A percentile compares a stretch with the other conserved stretches of the same genome.
Conservation (phyloP, 2,113 vertebrate species). For the Ifrita kowaldi region DNA sequence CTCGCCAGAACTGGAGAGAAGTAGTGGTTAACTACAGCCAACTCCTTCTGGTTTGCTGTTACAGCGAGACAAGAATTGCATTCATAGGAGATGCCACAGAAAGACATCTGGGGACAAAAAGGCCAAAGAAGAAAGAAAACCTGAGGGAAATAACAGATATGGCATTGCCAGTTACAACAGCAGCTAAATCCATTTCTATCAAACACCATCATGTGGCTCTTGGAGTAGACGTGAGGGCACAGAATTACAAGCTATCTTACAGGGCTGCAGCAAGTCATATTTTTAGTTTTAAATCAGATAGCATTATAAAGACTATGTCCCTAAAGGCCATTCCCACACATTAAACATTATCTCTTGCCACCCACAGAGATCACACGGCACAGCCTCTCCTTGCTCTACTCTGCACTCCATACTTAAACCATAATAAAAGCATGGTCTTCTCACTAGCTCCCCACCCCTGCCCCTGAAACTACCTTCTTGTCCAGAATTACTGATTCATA, state of each 20-base stretch:
- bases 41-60: background rate
- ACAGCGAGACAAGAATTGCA: background rate
- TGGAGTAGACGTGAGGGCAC: background rate
- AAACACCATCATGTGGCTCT: background rate
- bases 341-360: conserved; percentile 17
- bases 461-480: background rate
- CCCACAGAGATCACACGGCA: background rate
- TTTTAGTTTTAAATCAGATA: conserved; percentile 49
- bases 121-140: background rate
- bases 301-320: background rate
- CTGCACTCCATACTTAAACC: background rate
- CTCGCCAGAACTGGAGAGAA: background rate
- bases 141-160: background rate
- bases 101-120: background rate
- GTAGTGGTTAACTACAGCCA: background rate
- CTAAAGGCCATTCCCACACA: conserved; percentile 24
- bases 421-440: background rate
- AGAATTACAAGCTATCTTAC: background rate
- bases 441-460: background rate
- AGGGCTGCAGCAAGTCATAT: background rate
- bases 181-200: background rate
- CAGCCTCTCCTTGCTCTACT: background rate
- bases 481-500: background rate
- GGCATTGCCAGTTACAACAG: background rate
- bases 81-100: background rate